Conservation (phyloP, 2,888 invertebrate genomes). For the Tachina lurida region DNA sequence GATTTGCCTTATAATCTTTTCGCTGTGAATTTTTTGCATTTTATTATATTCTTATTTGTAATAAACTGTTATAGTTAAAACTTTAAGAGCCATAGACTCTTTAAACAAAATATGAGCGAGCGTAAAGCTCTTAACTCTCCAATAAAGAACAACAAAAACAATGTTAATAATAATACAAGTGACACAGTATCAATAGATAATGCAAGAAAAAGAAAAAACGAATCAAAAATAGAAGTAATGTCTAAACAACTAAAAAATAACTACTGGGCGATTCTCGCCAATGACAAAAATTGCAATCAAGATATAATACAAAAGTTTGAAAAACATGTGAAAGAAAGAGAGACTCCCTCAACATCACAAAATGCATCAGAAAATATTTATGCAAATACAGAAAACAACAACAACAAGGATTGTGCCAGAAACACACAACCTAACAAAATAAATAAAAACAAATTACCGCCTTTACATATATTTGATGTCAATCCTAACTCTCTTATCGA, state of each 20-base stretch:
- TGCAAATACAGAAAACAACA: too few relatives aligned
- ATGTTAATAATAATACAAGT: constrained; percentile 4
- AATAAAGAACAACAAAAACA: constrained; percentile 6
- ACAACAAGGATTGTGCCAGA: neutral
- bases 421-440: constrained; percentile 14
- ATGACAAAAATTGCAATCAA: constrained; percentile 15
- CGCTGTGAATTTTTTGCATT: neutral
- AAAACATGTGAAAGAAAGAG: constrained; percentile 35
- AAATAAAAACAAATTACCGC: constrained; percentile 29
- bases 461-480: constrained; percentile 30
- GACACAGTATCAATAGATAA: constrained; percentile 18
- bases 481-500: constrained; percentile 26
- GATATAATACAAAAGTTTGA: constrained; percentile 31
- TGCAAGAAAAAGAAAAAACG: constrained; percentile 17
- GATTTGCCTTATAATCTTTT: neutral
- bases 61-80: neutral
- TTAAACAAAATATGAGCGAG: constrained; percentile 19
- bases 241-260: constrained; percentile 34
- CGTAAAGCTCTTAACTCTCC: neutral
- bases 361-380: neutral
- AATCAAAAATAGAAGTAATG: neutral
- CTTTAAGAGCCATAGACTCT: constrained; percentile 18
- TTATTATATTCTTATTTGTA: neutral
- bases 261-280: constrained; percentile 27
- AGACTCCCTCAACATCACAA: constrained; percentile 14